Percentiles rank a stretch among this genome's conserved stretches.
phyloP scores from a whole-genome alignment of 2,113 vertebrate species.

The Hyperopisus bebe region DNA sequence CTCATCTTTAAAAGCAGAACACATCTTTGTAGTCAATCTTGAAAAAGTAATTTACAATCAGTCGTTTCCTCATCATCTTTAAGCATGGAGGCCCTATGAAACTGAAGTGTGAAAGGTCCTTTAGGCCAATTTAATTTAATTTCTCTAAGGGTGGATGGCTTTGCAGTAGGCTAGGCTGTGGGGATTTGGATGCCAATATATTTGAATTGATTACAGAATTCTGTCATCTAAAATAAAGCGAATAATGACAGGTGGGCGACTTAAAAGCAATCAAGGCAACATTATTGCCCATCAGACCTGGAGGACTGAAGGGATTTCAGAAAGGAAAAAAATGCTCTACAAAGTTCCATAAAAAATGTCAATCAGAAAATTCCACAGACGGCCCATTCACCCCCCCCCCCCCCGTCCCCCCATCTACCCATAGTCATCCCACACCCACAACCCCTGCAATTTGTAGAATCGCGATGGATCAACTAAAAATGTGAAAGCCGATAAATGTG shows the following conservation, averaged over 20 bases:
- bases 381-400: neutral
- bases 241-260: neutral
- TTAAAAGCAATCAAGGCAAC: neutral
- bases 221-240: neutral
- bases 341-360: neutral
- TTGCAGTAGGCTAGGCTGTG: neutral
- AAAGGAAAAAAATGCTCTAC: neutral
- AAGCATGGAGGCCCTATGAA: neutral
- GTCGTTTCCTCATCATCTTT: neutral
- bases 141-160: neutral
- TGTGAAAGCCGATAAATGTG: neutral
- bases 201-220: neutral
- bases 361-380: neutral
- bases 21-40: neutral
- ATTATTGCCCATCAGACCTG: neutral
- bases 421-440: neutral
- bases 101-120: neutral
- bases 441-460: neutral
- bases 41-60: slow-evolving; percentile 6
- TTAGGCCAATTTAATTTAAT: slow-evolving; percentile 7
- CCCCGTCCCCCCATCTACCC: neutral
- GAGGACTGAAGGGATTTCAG: neutral
- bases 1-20: neutral
- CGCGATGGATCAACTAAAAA: neutral
- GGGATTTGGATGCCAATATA: neutral